Base-by-base conservation (phyloP, 2,888 invertebrate species). In the Labia minor region DNA sequence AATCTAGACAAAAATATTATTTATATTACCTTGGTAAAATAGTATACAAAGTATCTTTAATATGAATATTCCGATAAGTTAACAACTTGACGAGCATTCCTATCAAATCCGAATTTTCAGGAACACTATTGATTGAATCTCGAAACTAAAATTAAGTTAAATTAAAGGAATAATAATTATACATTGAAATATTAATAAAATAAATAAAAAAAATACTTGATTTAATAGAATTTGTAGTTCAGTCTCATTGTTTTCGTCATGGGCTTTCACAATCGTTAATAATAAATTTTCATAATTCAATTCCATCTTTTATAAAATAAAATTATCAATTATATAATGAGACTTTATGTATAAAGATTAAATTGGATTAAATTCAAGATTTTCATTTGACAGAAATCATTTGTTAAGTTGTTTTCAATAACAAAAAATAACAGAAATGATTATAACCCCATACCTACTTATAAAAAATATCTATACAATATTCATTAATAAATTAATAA, bases 1-100 rank as follows among this genome's bases (percentile, higher is more conserved):
- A 33, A 33, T 11, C 33, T 6, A 33, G 6, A 33, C 6, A 8
- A 11, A 8, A 33, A 33, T 6, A 33, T 33, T 33, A 10, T 11
- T 19, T 63, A 11, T 16, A 1, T 1, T 68, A 71, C 71, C 67
- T 71, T n/a, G 70, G 71, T 19, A 71, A 49, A n/a, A 70, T 63
- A 16, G 65, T 26, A 63, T 71, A 70, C 3, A 69, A 67, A 20
- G 69, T 67, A 63, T 67, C 68, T 65, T 71, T 71, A 4, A 70
- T 63, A 16, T 67, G 65, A 8, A 68, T 19, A 61, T 70, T 68
- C 61, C 67, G 67, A 61, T 63, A 68, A 16, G 71, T 70, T 8
- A 71, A 67, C 20, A 70, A 62, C 20, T 70, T 70, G 6, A 69
- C 66, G 1, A 71, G 68, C n/a, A 70, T 70, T 16, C 71, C 71